These are phyloP conservation scores for Desmophyllum pertusum DNA, from an alignment of 92 coral and sea anemone species.

Conservation along the genomic window DNA sequence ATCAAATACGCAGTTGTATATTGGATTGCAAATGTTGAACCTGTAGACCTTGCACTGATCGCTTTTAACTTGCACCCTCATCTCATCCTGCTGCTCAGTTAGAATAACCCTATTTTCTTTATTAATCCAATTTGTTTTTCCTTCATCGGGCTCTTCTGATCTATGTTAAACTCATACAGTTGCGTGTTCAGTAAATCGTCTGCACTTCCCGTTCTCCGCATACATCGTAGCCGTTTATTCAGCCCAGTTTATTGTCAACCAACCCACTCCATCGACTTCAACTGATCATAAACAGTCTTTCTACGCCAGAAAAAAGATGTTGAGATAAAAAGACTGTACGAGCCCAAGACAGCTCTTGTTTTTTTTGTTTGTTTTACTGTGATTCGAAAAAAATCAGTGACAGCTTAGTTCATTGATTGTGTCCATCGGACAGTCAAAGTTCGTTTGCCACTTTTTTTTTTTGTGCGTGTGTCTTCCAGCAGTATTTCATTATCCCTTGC, in stretches of 20 bases:
- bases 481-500: not conserved
- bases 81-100: not conserved
- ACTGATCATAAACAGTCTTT: not conserved
- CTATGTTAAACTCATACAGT: conserved; percentile 2
- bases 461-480: not conserved
- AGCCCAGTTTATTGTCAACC: not conserved
- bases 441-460: not conserved
- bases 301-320: not conserved
- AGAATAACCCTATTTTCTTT: not conserved
- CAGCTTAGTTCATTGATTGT: not conserved
- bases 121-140: conserved; percentile 12
- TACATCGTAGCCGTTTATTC: not conserved
- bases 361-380: not conserved
- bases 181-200: not conserved
- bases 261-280: not conserved
- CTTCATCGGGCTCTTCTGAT: not conserved
- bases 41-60: not conserved
- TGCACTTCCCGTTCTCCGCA: too few relatives aligned
- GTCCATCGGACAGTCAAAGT: not conserved
- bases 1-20: not conserved
- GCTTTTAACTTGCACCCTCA: not conserved
- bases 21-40: not conserved
- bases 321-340: not conserved
- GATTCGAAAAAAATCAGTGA: not conserved
- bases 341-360: not conserved